Base-by-base conservation (phyloP, 2,113 vertebrate species). In the Circaetus cinerascens region DNA sequence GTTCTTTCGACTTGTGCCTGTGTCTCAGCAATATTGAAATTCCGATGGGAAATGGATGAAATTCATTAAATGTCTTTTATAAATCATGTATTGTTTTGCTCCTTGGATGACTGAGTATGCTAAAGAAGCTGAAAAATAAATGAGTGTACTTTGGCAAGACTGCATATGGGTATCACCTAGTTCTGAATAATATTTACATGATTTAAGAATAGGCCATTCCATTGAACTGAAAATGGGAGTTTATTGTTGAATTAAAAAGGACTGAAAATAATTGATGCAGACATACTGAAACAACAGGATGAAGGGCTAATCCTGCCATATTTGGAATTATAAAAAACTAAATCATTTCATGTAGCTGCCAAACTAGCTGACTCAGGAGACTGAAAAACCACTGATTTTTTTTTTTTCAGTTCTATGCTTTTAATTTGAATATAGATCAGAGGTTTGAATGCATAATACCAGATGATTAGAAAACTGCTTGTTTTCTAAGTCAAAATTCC, bases 191-290 rank as follows among this genome's bases (percentile, higher is more conserved):
- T 51, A 91, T 93, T 95, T 90, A 53, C 78, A 72, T 68, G 40
- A 90, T 53, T 95, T 83, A 79, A 79, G 93, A 86, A 93, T 2
- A 11, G 92, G 86, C 62, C 64, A 38, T 87, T 95, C 62, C 71
- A 66, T 32, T 66, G 69, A 88, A 86, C 73, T 50, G 69, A 86
- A 97, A 96, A 96, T 56, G 63, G 38, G 86, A 88, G 55, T 40
- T 98, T 96, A 95, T 38, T 82, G 48, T 85, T 66, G 93, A 82
- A 94, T 94, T 92, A 93, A 92, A 95, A 40, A 74, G 90, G 51
- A 73, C 26, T 62, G 56, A 91, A 97, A 97, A 89, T 80, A 92
- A 94, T 96, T 93, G 94, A 96, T 56, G 51, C 46, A 60, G 81
- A 71, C 77, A 86, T 69, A 62, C 43, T 64, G 87, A 94, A 96